Conservation (phyloP, 2,113 vertebrate genomes). For the Cacatua alba region DNA sequence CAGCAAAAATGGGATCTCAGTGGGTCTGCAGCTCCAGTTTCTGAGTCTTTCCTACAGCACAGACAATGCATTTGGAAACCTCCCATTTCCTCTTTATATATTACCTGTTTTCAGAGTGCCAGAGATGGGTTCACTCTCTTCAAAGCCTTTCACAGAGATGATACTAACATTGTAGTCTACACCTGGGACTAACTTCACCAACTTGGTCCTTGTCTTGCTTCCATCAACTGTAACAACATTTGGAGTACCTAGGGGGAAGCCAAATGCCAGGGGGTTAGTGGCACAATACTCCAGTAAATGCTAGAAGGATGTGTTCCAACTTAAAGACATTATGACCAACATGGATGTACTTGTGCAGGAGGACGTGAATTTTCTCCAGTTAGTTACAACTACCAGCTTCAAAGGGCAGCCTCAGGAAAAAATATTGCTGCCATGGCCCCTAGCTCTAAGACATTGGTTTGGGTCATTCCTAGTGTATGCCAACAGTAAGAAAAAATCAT, state of each 20-base stretch:
- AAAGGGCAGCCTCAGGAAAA: neutral
- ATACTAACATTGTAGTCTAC: conserved; percentile 86
- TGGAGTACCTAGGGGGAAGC: conserved; percentile 76
- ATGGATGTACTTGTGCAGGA: neutral
- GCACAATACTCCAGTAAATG: neutral
- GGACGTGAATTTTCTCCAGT: neutral
- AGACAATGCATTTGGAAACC: neutral
- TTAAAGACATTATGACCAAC: neutral
- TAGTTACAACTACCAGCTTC: neutral
- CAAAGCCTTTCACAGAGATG: conserved; percentile 86
- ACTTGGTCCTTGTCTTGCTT: conserved; percentile 76
- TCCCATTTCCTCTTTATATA: neutral
- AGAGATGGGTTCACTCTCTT: conserved; percentile 89
- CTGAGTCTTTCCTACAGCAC: neutral
- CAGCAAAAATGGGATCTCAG: neutral
- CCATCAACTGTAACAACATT: conserved; percentile 82
- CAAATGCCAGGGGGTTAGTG: neutral
- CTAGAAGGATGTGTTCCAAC: neutral
- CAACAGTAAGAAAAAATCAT: neutral
- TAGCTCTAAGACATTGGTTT: neutral
- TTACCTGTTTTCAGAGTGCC: conserved; percentile 90
- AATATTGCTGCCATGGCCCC: neutral
- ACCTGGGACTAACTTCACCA: conserved; percentile 87
- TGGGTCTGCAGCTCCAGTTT: neutral
- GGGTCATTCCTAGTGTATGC: neutral